Base-by-base conservation (phyloP, 2,888 invertebrate species). In the Temnothorax rugatulus region DNA sequence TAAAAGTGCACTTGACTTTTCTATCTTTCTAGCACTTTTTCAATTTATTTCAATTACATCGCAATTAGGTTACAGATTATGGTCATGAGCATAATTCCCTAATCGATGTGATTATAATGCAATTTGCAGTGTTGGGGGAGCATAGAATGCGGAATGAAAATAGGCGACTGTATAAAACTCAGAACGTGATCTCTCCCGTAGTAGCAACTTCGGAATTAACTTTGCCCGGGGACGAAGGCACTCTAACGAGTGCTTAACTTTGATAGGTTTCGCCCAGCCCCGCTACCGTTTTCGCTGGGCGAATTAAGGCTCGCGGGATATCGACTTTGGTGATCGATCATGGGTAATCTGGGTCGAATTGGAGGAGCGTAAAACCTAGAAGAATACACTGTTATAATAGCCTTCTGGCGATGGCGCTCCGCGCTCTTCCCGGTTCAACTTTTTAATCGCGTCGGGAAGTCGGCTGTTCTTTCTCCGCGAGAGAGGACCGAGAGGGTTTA, bases 201-300 rank as follows among this genome's bases (percentile, higher is more conserved):
- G 29, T 18, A 69, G 79, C 57, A 87, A 86, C 68, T 79, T 76
- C n/a, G 47, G 82, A 84, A 86, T 85, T 82, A 87, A 87, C 86
- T 90, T 88, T 68, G 64, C 73, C 44, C 66, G 52, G 63, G 77
- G 77, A 81, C 52, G 75, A 71, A 73, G 59, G 69, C 52, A 52
- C 83, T 89, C 82, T 79, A 89, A 86, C 87, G 86, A 86, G 87
- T 87, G 87, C 87, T 91, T 90, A 92, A 91, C 89, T 91, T 91
- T 91, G 87, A 91, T 90, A 85, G 86, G 71, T 87, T 84, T 82
- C 74, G 66, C 63, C 29, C 71, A 63, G 66, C 68, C 54, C 68
- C 54, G 71, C 76, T 84, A 66, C 69, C 64, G 50, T 84, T 74
- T 87, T 84, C 69, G 76, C 52, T 34, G 52, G 73, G 68, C 75